Conservation (phyloP, 2,888 invertebrate genomes). For the Meghimatium bilineatum region DNA sequence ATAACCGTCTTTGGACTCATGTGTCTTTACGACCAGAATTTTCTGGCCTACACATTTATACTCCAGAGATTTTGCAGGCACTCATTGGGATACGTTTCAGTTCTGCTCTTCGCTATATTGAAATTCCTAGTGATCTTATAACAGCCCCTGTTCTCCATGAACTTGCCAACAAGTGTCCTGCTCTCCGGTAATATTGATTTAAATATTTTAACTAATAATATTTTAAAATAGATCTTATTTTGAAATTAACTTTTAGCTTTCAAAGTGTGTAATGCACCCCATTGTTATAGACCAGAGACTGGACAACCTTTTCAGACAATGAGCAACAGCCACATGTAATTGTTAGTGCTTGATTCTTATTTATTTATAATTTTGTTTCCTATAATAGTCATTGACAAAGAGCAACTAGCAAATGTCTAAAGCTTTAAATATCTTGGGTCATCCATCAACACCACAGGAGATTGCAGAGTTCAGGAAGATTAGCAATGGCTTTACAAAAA, state of each 20-base stretch:
- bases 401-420: too few relatives aligned
- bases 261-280: not conserved
- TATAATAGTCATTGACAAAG: too few relatives aligned
- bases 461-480: too few relatives aligned
- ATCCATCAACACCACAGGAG: too few relatives aligned
- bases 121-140: constrained; percentile 94
- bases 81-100: constrained; percentile 83
- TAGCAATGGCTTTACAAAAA: too few relatives aligned
- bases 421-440: too few relatives aligned
- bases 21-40: constrained; percentile 97
- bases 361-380: too few relatives aligned
- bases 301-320: too few relatives aligned
- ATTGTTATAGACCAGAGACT: not conserved
- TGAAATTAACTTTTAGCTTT: not conserved
- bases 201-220: not conserved
- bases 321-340: too few relatives aligned
- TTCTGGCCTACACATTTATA: constrained; percentile 92
- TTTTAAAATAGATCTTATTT: not conserved
- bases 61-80: constrained; percentile 90
- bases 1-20: constrained; percentile 94
- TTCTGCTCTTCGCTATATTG: constrained; percentile 72
- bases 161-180: constrained; percentile 86
- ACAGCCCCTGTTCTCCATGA: constrained; percentile 98
- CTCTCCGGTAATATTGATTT: constrained; percentile 60
- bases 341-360: too few relatives aligned